Base-by-base conservation (phyloP, 2,113 vertebrate genomes). In the Lampris incognitus region DNA sequence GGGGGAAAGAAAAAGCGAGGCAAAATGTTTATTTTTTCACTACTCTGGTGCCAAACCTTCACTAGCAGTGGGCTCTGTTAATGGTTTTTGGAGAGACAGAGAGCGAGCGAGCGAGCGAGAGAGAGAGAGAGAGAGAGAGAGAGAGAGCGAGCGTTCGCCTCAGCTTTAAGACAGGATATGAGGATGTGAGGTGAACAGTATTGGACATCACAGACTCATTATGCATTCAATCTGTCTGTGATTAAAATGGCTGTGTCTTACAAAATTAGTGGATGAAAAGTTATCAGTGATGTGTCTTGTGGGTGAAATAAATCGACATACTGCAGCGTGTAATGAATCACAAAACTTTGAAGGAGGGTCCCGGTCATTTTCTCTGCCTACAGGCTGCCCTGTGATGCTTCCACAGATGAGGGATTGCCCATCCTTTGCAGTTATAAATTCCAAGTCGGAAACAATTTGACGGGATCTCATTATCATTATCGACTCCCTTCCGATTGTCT, bases 11-110 rank as follows among this genome's bases (percentile, higher is more conserved):
- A 64, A 54, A 52, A 46, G 44, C 36, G 57, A 82, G 76, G 69
- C 74, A 74, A 78, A 83, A 78, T 83, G 78, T 79, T 79, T 79
- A 83, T 79, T 83, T 62, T 59, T 4, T 42, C 50, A 56, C 71
- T 57, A 57, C 50, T 41, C 74, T n/a, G 41, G 66, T 55, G 39
- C 65, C 54, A 24, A 62, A 50, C 49, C 50, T 55, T 42, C 51
- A 60, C 48, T 56, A 48, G 63, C 8, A n/a, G 46, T 9, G 37
- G 42, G 58, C 48, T 24, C 6, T 37, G 55, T 39, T 61, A 55
- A n/a, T 36, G 37, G 49, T 60, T 68, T 59, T 64, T 58, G 54
- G 56, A 24, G 24, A 24, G 24, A 24, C 24, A 24, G 24, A 24
- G 24, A 24, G 24, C 24, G 24, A 24, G 24, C 24, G 24, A 24